A percentile compares a stretch with the other conserved stretches of the same genome.
Conservation (phyloP, 2,888 invertebrate species). For the Pyrrhia umbra region DNA sequence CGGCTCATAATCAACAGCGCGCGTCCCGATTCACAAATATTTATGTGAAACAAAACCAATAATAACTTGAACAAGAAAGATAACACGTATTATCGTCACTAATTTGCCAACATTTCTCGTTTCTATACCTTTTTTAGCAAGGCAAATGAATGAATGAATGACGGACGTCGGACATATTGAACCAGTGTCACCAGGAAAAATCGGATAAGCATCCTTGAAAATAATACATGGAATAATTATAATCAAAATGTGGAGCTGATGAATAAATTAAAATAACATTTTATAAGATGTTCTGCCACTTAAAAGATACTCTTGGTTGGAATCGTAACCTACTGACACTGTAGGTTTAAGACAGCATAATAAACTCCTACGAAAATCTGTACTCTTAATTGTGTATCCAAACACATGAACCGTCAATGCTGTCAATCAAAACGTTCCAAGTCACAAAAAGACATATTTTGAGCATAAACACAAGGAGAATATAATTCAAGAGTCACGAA, state of each 20-base stretch:
- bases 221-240: too few relatives aligned
- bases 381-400: conserved; percentile 30
- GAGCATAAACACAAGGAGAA: too few relatives aligned
- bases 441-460: accelerated
- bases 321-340: too few relatives aligned
- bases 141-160: conserved; percentile 81
- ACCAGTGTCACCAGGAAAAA: conserved; percentile 58
- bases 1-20: conserved; percentile 63
- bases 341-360: too few relatives aligned
- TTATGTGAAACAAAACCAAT: conserved; percentile 62
- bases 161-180: conserved; percentile 74
- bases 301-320: too few relatives aligned
- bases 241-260: too few relatives aligned
- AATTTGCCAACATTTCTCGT: conserved; percentile 88
- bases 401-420: conserved; percentile 16
- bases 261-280: too few relatives aligned
- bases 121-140: conserved; percentile 84
- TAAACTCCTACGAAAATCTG: background rate
- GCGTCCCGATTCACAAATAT: conserved; percentile 62
- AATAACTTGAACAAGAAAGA: conserved; percentile 73
- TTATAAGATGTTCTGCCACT: too few relatives aligned
- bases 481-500: too few relatives aligned
- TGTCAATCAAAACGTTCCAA: conserved; percentile 45
- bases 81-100: conserved; percentile 83
- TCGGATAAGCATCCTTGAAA: conserved; percentile 37